Evolutionary conservation across 2,113 vertebrate species (phyloP).

Genomic region (Oncorhynchus kisutch): DNA sequence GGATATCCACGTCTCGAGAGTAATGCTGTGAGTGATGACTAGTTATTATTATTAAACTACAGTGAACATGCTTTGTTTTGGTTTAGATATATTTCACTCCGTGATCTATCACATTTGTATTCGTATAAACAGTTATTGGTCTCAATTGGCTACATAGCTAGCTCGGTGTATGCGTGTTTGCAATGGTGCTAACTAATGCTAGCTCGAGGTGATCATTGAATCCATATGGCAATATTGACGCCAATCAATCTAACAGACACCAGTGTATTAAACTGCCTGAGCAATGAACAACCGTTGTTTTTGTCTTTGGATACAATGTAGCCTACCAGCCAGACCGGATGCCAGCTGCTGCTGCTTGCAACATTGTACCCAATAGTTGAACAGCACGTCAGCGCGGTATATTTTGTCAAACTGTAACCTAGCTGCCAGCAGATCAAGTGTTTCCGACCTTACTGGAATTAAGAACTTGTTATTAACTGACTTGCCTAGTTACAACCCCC

Average conservation of each 20-base stretch:
- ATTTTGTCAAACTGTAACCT: not conserved
- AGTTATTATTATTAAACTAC: not conserved
- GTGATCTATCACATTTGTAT: not conserved
- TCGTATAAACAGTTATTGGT: not conserved
- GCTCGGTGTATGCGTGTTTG: not conserved
- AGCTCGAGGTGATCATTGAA: too few relatives aligned
- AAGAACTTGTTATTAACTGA: too few relatives aligned
- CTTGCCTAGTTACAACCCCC: too few relatives aligned
- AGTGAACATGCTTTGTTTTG: not conserved
- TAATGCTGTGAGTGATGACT: constrained; percentile 84
- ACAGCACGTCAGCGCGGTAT: constrained; percentile 19
- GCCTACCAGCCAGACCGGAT: not conserved
- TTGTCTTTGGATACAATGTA: not conserved
- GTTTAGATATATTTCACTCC: not conserved
- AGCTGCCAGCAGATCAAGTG: not conserved
- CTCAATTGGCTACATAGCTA: not conserved
- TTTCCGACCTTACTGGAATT: not conserved
- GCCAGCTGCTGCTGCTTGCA: not conserved
- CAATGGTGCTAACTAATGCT: not conserved
- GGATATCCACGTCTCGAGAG: constrained; percentile 86
- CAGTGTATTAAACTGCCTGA: too few relatives aligned
- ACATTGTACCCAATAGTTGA: not conserved
- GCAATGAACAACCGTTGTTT: too few relatives aligned
- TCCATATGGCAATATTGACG: too few relatives aligned
- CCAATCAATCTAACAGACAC: too few relatives aligned